phyloP scores from a whole-genome alignment of 2,888 invertebrate species.

The Deilephila elpenor region DNA sequence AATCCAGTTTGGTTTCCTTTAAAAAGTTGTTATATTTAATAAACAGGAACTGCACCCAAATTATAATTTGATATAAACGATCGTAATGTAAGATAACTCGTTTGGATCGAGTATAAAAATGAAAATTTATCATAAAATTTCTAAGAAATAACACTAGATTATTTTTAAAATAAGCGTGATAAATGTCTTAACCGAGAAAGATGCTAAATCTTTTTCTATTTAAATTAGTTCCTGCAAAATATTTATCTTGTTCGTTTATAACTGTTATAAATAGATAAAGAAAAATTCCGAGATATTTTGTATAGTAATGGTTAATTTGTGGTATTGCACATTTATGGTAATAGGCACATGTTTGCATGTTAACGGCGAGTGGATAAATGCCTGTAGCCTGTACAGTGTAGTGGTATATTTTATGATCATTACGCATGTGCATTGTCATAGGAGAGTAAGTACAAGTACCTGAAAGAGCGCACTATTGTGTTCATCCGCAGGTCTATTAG shows the following conservation, averaged over 20 bases:
- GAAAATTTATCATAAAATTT: not conserved
- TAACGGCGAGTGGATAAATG: not conserved
- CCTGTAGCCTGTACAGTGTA: not conserved
- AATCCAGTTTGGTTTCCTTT: conserved; percentile 18
- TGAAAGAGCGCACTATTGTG: conserved; percentile 94
- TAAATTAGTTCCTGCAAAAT: not conserved
- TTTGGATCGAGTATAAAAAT: not conserved
- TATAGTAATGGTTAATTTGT: conserved; percentile 1
- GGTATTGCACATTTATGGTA: not conserved
- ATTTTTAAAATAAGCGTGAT: no score
- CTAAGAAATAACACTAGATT: not conserved
- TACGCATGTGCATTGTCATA: conserved; percentile 2
- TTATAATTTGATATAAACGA: conserved; percentile 5
- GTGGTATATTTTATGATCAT: conserved; percentile 13
- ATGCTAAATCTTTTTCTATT: not conserved
- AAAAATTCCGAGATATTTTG: not conserved
- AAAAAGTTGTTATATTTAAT: conserved; percentile 8
- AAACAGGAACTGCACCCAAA: conserved; percentile 12
- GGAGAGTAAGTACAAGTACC: conserved; percentile 80
- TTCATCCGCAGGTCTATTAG: conserved; percentile 97
- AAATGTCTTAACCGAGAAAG: not conserved
- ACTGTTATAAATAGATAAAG: not conserved
- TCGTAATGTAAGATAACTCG: not conserved
- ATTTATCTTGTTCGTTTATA: conserved; percentile 5
- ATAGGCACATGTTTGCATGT: not conserved